Evolutionary conservation across 2,113 vertebrate species (phyloP), one percentile per base, ranked within the genome.

Genomic region (Osmerus eperlanus): DNA sequence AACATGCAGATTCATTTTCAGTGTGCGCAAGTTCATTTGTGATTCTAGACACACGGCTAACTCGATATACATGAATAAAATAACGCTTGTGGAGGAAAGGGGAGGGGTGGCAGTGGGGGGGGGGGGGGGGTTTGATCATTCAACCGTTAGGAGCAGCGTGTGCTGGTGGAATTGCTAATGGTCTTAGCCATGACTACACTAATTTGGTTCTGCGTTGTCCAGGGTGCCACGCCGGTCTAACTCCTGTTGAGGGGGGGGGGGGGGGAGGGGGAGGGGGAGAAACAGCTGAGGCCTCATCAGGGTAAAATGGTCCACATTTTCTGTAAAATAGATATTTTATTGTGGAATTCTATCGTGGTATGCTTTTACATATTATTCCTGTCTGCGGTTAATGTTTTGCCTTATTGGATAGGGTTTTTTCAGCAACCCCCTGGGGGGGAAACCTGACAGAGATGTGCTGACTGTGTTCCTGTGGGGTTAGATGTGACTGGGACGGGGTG

Each of bases 361-460:
- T 47, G 41, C 12, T 47, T 36, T 36, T 5, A 36, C 32, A 36
- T 36, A 36, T 36, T 6, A 36, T 36, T 36, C 14, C 14, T 23
- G 21, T 11, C 3, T 19, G 21, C 16, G 61, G 32, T n/a, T 56
- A 29, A 13, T 18, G 8, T 13, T 47, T 5, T 47, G 41, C 7
- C 41, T 5, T 47, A 47, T 9, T 62, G 61, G 58, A 21, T 11
- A 9, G 56, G 61, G 29, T 36, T n/a, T 15, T 12, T 47, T 12
- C 9, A 47, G 41, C 7, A 47, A 47, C 7, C 41, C 41, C 41
- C 69, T 65, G 69, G 67, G 82, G 81, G 71, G 78, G 75, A 83
- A 75, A 71, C 60, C 72, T 83, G 82, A 58, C 75, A 77, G 76
- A 73, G 53, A 78, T 81, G 61, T 75, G 88, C 87, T 88, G 89